Base-by-base conservation (phyloP, 2,888 invertebrate genomes). In the Hemithea aestivaria region DNA sequence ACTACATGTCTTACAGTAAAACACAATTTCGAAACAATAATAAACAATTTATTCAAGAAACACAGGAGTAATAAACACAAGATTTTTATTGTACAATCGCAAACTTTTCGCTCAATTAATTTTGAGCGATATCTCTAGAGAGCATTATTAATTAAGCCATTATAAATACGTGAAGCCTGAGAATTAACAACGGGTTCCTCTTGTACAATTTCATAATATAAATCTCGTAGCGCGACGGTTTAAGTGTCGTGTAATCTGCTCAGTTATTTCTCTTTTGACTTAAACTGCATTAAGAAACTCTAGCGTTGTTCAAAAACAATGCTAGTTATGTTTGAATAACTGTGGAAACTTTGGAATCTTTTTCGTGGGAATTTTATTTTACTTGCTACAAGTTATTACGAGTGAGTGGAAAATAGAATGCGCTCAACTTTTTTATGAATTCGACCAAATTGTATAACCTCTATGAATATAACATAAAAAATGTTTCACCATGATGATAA, bases 181-280 rank as follows among this genome's bases (percentile, higher is more conserved):
- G 56, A 59, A 63, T 64, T 63, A 62, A 60, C 55, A 49, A 45
- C 43, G 42, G 45, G 45, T 50, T 58, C 51, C 42, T 5, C 58
- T 59, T 47, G 51, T 56, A 60, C 64, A 64, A 43, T 62, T 62
- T 52, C 37, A 41, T 46, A 38, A 37, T 56, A 66, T 68, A 70
- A 70, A 68, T 71, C 60, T 54, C 48, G 42, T 40, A 48, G 40
- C 36, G 50, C 47, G 53, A 60, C 58, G 44, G 49, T 53, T 61
- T 62, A 60, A 57, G 55, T 58, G 53, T 53, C 58, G 44, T 56
- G 51, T 59, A 53, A 58, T 59, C 54, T 54, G 45, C 48, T 45
- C 49, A 46, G 42, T 36, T 58, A 47, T 51, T 45, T 51, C 48
- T 57, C 50, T 53, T 52, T 58, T 33, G 37, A 43, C 41, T 45